A percentile compares a stretch with the other conserved stretches of the same genome.
These are phyloP conservation scores for Lophochroa leadbeateri DNA, from an alignment of 2,113 vertebrate species.

Conservation along the genomic window DNA sequence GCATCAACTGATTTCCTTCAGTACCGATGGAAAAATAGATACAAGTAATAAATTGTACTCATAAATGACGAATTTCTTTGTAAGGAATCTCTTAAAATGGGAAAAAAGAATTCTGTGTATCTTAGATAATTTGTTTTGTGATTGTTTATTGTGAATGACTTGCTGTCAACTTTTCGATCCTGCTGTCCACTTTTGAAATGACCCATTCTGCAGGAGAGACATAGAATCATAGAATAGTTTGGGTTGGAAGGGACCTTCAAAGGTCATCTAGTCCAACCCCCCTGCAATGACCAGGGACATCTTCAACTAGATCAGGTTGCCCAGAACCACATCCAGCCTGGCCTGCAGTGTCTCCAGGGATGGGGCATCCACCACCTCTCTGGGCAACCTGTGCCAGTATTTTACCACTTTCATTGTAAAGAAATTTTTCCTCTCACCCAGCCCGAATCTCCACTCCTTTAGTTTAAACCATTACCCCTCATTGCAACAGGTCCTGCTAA, in stretches of 20 bases:
- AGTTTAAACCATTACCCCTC: neutral
- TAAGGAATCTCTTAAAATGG: neutral
- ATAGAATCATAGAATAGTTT: neutral
- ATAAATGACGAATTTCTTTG: neutral
- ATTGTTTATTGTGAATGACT: neutral
- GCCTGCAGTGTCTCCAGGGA: neutral
- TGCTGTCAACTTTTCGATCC: neutral
- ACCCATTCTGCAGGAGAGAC: constrained; percentile 2
- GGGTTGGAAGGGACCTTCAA: neutral
- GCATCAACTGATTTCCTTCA: neutral
- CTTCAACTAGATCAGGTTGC: neutral
- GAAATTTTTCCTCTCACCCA: neutral
- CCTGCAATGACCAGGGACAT: neutral
- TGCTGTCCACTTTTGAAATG: constrained; percentile 14
- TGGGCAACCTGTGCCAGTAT: neutral
- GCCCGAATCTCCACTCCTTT: neutral
- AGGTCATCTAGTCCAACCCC: neutral
- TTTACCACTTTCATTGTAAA: neutral
- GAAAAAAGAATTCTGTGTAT: neutral
- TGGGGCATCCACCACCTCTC: neutral
- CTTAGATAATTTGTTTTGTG: neutral
- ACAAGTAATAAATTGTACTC: neutral
- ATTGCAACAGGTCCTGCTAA: neutral
- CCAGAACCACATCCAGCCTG: neutral
- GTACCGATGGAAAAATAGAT: neutral